Conservation (phyloP, 2,113 vertebrate species). For the Sitta europaea region DNA sequence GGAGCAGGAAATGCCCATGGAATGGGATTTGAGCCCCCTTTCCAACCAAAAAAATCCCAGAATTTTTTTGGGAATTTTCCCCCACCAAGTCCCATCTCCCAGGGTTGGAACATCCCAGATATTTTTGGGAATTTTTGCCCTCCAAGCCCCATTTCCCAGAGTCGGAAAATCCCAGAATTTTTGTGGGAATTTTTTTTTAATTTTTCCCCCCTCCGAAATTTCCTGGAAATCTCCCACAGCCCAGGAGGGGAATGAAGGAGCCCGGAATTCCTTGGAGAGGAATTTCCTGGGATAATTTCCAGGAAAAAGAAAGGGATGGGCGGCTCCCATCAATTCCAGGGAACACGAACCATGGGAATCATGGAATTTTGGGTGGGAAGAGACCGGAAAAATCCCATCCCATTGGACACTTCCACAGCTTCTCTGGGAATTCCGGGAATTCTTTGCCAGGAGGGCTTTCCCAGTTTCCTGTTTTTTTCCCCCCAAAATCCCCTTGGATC, state of each 20-base stretch:
- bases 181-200: no score
- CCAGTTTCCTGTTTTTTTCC: fast-evolving
- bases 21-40: no score
- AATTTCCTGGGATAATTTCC: neutral
- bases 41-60: neutral
- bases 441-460: neutral
- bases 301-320: fast-evolving
- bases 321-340: neutral
- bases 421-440: neutral
- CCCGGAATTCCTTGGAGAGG: neutral
- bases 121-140: neutral
- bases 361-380: neutral
- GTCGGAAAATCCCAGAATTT: no score
- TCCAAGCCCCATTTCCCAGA: no score
- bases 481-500: neutral
- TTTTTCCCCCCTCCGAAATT: neutral
- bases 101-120: neutral
- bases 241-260: neutral
- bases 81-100: fast-evolving
- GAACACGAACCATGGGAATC: neutral
- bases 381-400: neutral
- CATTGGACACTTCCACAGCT: neutral
- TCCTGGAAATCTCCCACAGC: neutral
- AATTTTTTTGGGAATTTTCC: neutral
- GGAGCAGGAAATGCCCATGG: neutral